Evolutionary conservation across 2,113 vertebrate species (phyloP).

Genomic region (Polyodon spathula): DNA sequence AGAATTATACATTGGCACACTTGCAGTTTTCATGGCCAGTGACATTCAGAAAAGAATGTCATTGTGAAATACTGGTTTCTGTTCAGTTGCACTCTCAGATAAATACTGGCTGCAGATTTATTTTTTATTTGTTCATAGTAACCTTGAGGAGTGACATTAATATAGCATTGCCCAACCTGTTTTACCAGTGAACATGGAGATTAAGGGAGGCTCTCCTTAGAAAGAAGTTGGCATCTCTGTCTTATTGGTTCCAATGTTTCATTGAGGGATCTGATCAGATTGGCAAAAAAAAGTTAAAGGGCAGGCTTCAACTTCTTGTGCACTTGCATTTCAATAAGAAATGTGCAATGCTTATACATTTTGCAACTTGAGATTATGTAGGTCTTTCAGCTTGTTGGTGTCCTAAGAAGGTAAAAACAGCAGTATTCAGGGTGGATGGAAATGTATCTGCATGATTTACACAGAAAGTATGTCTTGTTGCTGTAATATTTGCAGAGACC

Average conservation of each 20-base stretch:
- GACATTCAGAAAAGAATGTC: neutral
- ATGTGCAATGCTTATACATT: slow-evolving; percentile 4
- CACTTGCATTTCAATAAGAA: slow-evolving; percentile 1
- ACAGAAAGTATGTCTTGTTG: neutral
- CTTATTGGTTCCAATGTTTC: slow-evolving; percentile 42
- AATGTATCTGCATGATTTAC: neutral
- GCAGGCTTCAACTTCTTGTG: slow-evolving; percentile 1
- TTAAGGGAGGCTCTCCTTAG: slow-evolving; percentile 12
- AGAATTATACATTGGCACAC: neutral
- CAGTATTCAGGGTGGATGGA: neutral
- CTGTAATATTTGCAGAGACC: neutral
- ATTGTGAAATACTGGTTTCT: too few relatives aligned
- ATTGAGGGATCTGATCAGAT: slow-evolving; percentile 36
- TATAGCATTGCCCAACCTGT: too few relatives aligned
- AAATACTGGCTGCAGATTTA: too few relatives aligned
- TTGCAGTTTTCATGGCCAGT: neutral
- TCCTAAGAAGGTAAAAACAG: neutral
- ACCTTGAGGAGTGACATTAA: too few relatives aligned
- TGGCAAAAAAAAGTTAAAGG: neutral
- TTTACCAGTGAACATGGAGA: too few relatives aligned
- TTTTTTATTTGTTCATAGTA: too few relatives aligned
- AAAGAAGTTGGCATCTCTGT: slow-evolving; percentile 59
- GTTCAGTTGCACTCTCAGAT: too few relatives aligned
- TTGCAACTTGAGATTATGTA: neutral
- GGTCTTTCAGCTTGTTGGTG: neutral